A percentile compares a stretch with the other conserved stretches of the same genome.
phyloP scores from a whole-genome alignment of 2,888 invertebrate genomes.

The Drosophila helvetica region DNA sequence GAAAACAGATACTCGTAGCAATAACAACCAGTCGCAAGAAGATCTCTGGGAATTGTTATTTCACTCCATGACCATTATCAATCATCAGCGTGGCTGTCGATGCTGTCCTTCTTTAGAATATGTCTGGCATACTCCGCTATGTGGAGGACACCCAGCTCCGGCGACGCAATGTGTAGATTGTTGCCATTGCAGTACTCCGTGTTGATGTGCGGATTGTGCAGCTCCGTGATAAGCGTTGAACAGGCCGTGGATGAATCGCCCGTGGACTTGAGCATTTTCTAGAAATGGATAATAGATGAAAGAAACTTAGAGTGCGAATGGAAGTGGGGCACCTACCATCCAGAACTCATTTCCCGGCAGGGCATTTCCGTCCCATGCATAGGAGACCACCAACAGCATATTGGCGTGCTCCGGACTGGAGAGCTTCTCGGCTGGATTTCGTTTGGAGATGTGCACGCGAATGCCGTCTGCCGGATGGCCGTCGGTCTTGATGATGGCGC shows the following conservation, averaged over 20 bases:
- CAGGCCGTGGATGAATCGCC: conserved; percentile 87
- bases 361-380: conserved; percentile 90
- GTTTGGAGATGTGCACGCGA: conserved; percentile 85
- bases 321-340: conserved; percentile 82
- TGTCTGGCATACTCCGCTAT: conserved; percentile 76
- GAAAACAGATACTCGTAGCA: not conserved
- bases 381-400: conserved; percentile 87
- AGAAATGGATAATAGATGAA: not conserved
- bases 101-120: conserved; percentile 11
- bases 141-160: conserved; percentile 79
- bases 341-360: conserved; percentile 91
- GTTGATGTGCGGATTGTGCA: conserved; percentile 86
- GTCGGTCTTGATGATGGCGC: conserved; percentile 76
- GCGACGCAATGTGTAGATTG: conserved; percentile 85
- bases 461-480: conserved; percentile 84
- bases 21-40: not conserved
- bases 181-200: conserved; percentile 84
- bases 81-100: conserved; percentile 5
- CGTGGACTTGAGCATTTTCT: conserved; percentile 83
- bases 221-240: conserved; percentile 86
- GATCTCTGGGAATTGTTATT: not conserved
- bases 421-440: conserved; percentile 86
- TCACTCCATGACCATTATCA: not conserved
- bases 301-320: not conserved
- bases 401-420: conserved; percentile 80